Evolutionary conservation across 2,797 vertebrate genomes (phyloP).

Genomic region (Ibycter americanus): DNA sequence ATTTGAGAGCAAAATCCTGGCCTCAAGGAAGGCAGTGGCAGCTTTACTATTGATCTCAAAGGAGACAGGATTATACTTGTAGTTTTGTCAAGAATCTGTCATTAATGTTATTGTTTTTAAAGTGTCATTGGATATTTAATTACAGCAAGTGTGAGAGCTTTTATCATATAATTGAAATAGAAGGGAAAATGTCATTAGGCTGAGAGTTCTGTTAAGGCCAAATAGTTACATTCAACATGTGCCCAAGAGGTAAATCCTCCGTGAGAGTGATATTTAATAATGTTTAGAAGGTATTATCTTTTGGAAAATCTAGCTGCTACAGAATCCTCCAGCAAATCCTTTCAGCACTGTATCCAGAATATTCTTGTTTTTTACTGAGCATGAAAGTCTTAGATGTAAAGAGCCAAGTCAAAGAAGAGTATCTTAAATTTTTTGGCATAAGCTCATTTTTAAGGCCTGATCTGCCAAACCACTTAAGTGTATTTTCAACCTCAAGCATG

Average conservation of each 20-base stretch:
- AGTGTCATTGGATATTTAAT: not conserved
- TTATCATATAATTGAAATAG: not conserved
- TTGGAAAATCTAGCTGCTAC: conserved; percentile 1
- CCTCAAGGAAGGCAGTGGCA: not conserved
- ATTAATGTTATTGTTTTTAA: not conserved
- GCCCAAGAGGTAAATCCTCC: not conserved
- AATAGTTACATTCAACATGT: not conserved
- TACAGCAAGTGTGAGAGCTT: not conserved
- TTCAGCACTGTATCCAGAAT: not conserved
- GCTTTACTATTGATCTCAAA: not conserved
- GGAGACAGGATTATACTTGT: not conserved
- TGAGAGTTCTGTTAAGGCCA: not conserved
- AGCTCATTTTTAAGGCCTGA: not conserved
- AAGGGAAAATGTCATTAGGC: not conserved
- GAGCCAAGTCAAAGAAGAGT: not conserved
- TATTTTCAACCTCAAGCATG: not conserved
- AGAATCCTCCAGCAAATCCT: not conserved
- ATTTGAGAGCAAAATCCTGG: not conserved
- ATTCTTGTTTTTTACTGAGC: not conserved
- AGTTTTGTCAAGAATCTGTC: not conserved
- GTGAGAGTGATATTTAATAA: not conserved
- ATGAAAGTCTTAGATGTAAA: not conserved
- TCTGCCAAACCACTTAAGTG: conserved; percentile 13
- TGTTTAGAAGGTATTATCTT: not conserved
- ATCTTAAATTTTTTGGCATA: not conserved